Evolutionary conservation across 2,797 vertebrate genomes (phyloP), one percentile per base, ranked within the genome.

Genomic region (Microhierax caerulescens): DNA sequence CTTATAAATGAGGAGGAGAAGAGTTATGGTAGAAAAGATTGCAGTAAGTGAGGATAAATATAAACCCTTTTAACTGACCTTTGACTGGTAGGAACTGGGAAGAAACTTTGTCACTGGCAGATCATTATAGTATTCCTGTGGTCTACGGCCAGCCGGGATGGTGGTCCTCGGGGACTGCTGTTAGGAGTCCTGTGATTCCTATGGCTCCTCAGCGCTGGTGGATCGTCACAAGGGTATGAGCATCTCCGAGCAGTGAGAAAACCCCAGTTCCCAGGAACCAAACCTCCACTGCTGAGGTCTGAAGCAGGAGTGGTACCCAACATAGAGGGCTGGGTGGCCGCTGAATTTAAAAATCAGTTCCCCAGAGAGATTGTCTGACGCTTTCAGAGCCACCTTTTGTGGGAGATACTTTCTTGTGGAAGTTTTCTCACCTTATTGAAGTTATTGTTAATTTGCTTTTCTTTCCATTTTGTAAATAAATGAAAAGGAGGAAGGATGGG

Each of bases 191-290:
- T 20, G 8, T 5, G 13, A 21, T 79, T 93, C 56, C 48, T 77
- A 3, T 83, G 73, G 27, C 32, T 86, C 36, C 22, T 2, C 7
- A 51, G 36, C 0, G 0, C 54, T 48, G 16, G 64, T 32, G 39
- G 56, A 69, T 74, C 5, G 1, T 70, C 45, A 30, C 22, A 25
- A 77, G 34, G 65, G 34, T 36, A 30, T 0, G 0, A 45, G 76
- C 6, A 5, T 43, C 53, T 75, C 39, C 0, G 5, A 75, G 48
- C 47, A 68, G 72, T 0, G 3, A 34, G 64, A 74, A 90, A 77
- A 77, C 20, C 56, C 17, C 41, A 37, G 25, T 5, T 25, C 36
- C 16, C 17, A 7, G 57, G 28, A 75, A 22, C 36, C 30, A 69
- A 76, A 60, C 17, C 39, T 78, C 37, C 2, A 2, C n/a, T 0